phyloP scores from a whole-genome alignment of 35 echinoderm and acorn worm species.

The Apostichopus japonicus region DNA sequence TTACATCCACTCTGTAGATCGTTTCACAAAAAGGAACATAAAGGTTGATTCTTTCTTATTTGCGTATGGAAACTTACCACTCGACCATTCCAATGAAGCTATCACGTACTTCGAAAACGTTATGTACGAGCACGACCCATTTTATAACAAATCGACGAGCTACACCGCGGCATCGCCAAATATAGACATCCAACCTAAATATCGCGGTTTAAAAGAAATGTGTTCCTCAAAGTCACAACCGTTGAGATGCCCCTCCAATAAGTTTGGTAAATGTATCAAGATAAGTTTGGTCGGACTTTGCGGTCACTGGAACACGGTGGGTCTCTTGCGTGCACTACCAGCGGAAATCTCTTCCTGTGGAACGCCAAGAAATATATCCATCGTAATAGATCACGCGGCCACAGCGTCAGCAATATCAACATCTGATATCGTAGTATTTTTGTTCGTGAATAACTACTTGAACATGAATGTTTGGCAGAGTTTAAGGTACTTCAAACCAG shows the following conservation, averaged over 20 bases:
- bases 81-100: neutral
- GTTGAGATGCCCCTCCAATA: neutral
- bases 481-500: neutral
- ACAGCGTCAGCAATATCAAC: neutral
- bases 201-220: neutral
- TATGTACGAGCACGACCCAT: neutral
- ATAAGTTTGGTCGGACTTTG: constrained; percentile 33
- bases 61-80: neutral
- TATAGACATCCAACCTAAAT: neutral
- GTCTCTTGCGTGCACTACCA: neutral
- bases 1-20: neutral
- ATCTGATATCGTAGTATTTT: constrained; percentile 27
- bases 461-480: constrained; percentile 12
- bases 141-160: neutral
- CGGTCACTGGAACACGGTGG: neutral
- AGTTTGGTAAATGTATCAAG: neutral
- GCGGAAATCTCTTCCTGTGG: neutral
- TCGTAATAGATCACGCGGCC: constrained; percentile 10
- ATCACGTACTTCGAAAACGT: neutral
- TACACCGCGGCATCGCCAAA: neutral
- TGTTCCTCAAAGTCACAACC: neutral
- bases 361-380: neutral
- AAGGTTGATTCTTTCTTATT: neutral
- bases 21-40: neutral
- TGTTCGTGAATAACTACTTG: neutral